Conservation (phyloP, 2,888 invertebrate species). For the Malachius bipustulatus region DNA sequence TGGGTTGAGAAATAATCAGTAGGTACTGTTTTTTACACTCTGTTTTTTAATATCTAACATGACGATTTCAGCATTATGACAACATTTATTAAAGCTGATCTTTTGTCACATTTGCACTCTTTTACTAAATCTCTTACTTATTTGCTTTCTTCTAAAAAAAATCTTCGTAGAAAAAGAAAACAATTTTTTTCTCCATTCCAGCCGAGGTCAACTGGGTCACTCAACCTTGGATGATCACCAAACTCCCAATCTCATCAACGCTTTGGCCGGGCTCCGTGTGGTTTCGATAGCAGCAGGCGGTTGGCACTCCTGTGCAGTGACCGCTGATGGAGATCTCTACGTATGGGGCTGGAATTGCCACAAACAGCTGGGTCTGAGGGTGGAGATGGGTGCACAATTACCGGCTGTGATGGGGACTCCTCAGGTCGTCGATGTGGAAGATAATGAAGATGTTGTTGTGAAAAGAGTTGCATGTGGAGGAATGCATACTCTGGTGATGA, state of each 20-base stretch:
- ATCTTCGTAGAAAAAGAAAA: too few relatives aligned
- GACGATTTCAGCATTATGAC: too few relatives aligned
- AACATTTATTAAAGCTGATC: too few relatives aligned
- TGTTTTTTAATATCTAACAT: too few relatives aligned
- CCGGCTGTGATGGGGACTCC: slow-evolving; percentile 38
- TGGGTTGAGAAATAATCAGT: too few relatives aligned
- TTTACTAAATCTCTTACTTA: too few relatives aligned
- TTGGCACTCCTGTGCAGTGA: slow-evolving; percentile 77
- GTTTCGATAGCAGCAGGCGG: slow-evolving; percentile 64
- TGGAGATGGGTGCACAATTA: slow-evolving; percentile 29
- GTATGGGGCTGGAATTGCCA: slow-evolving; percentile 86
- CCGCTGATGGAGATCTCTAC: slow-evolving; percentile 71
- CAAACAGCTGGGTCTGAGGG: slow-evolving; percentile 66
- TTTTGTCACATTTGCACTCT: too few relatives aligned
- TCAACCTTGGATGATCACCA: slow-evolving; percentile 53
- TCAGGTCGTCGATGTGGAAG: slow-evolving; percentile 39
- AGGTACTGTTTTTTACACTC: too few relatives aligned
- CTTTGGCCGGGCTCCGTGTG: slow-evolving; percentile 64
- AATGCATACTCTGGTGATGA: slow-evolving; percentile 57
- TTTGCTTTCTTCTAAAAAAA: too few relatives aligned
- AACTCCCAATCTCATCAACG: slow-evolving; percentile 54
- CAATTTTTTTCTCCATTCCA: slow-evolving; percentile 30
- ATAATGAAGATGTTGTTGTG: slow-evolving; percentile 30
- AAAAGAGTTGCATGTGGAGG: slow-evolving; percentile 63
- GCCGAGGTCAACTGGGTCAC: slow-evolving; percentile 80